Base-by-base conservation (phyloP, 2,113 vertebrate species). In the Gymnobelideus leadbeateri region DNA sequence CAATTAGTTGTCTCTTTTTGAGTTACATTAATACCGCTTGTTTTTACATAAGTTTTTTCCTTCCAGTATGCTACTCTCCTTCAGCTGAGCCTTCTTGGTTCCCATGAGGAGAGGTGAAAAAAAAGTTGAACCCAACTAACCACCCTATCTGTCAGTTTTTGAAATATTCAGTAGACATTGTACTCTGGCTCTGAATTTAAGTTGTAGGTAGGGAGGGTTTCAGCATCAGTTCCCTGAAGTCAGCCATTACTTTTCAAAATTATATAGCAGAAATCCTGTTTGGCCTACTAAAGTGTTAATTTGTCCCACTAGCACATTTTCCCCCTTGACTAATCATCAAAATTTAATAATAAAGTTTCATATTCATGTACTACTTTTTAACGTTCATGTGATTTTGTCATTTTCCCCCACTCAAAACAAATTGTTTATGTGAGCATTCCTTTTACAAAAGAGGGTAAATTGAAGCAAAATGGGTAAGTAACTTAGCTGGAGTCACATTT, bases 391-490 rank as follows among this genome's bases (percentile, higher is more conserved):
- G n/a, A 8, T 91, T 10, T 23, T 31, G 54, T 89, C 89, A 89
- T 94, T 94, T 89, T 8, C 51, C 89, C 52, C 49, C 77, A 51
- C 57, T 97, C 51, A 43, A 12, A 16, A 43, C 43, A 91, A 26
- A 93, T 90, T 31, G 43, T 94, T 0, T 51, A 24, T 92, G 37
- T 97, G 68, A 77, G 6, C n/a, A 84, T 43, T 84, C 7, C 19
- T 84, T 84, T 43, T 84, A 43, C n/a, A 84, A 84, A 43, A 21
- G n/a, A 84, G 8, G 19, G 19, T 43, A 43, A 84, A 84, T 43
- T n/a, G 68, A 84, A 19, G 16, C 19, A n/a, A 84, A 31, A 37
- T 68, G 8, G 55, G 28, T 54, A 54, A 61, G n/a, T 28, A 91
- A n/a, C 37, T 25, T 49, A 46, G 26, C 28, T 61, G 26, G 57